Conservation (phyloP, 2,888 invertebrate species). For the Abrostola tripartita region DNA sequence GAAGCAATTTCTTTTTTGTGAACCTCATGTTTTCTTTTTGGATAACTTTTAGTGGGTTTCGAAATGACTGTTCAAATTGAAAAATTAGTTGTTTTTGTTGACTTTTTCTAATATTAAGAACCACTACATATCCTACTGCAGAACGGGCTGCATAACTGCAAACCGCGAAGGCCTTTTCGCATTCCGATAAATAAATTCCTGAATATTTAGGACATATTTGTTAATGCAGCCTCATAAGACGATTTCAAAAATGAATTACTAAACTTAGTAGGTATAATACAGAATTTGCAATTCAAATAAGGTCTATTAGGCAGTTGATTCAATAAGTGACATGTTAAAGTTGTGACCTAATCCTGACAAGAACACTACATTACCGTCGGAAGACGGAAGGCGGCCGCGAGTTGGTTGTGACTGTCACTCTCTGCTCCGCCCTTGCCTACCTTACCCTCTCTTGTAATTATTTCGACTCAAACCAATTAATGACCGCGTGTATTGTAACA, state of each 20-base stretch:
- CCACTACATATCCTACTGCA: not conserved
- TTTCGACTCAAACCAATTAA: conserved; percentile 72
- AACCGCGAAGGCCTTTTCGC: too few relatives aligned
- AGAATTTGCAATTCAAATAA: not conserved
- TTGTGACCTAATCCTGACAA: conserved; percentile 1
- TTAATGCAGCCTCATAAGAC: too few relatives aligned
- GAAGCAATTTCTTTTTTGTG: conserved; percentile 64
- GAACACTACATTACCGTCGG: conserved; percentile 17
- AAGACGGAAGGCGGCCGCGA: conserved; percentile 61
- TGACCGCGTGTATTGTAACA: conserved; percentile 56
- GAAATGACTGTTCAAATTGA: conserved; percentile 63
- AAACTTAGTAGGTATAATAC: too few relatives aligned
- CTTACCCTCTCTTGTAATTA: conserved; percentile 58
- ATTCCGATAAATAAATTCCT: too few relatives aligned
- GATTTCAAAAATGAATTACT: too few relatives aligned
- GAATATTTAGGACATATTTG: too few relatives aligned
- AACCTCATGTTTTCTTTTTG: conserved; percentile 50
- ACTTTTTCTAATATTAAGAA: conserved; percentile 47
- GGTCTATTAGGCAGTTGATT: not conserved
- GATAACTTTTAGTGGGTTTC: conserved; percentile 57
- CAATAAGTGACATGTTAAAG: not conserved
- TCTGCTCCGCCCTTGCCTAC: conserved; percentile 11
- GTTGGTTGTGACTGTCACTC: conserved; percentile 26
- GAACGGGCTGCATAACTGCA: too few relatives aligned
- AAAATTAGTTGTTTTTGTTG: conserved; percentile 58